Percentiles rank a stretch among this genome's conserved stretches.
Conservation (phyloP, 2,888 invertebrate species). For the Celastrina argiolus region DNA sequence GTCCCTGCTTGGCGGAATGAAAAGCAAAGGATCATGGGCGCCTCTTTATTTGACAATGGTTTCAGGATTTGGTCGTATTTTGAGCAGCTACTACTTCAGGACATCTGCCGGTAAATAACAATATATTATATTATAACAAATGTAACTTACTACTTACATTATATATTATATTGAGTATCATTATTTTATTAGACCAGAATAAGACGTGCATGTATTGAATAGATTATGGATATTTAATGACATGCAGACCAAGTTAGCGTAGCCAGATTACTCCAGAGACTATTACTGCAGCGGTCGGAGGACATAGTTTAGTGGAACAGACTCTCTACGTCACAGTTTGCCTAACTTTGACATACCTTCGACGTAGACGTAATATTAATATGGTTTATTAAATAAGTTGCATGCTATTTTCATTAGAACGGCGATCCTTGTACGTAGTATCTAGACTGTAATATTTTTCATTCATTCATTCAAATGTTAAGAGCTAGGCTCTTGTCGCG, state of each 20-base stretch:
- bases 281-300: constrained; percentile 5
- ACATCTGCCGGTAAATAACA: too few relatives aligned
- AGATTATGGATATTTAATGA: constrained; percentile 19
- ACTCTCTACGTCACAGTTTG: constrained; percentile 16
- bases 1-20: too few relatives aligned
- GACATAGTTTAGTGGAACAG: constrained; percentile 18
- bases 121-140: too few relatives aligned
- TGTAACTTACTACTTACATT: not conserved
- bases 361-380: not conserved
- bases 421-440: too few relatives aligned
- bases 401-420: not conserved
- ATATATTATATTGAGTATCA: not conserved
- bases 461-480: too few relatives aligned
- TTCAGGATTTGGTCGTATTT: too few relatives aligned
- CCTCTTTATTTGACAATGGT: too few relatives aligned
- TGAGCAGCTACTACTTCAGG: too few relatives aligned
- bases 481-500: too few relatives aligned
- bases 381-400: not conserved
- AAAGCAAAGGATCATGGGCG: too few relatives aligned
- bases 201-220: constrained; percentile 5
- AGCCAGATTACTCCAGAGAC: constrained; percentile 15
- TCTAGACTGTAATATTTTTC: too few relatives aligned
- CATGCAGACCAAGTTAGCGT: constrained; percentile 4
- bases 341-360: constrained; percentile 7
- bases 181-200: not conserved